Evolutionary conservation across 2,797 vertebrate species (phyloP).

Genomic region (Poeciliopsis infans): DNA sequence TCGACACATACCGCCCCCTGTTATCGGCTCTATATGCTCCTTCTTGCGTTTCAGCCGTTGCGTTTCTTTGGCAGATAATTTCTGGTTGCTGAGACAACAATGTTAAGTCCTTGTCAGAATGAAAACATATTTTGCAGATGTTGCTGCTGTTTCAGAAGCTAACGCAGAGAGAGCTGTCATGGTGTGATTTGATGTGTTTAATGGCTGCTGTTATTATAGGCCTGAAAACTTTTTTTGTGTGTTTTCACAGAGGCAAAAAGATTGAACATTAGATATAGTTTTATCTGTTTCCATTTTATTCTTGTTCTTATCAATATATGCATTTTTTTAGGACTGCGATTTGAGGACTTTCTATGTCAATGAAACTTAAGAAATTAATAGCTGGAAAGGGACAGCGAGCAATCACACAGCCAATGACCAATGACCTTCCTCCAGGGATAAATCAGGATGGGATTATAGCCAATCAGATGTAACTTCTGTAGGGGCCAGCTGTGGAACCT

Average conservation of each 20-base stretch:
- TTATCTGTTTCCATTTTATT: neutral
- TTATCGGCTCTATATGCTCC: conserved; percentile 5
- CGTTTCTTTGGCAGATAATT: conserved; percentile 29
- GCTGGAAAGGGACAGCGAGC: too few relatives aligned
- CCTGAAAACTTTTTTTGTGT: neutral
- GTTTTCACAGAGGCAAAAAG: neutral
- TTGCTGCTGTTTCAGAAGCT: conserved; percentile 21
- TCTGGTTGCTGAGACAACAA: conserved; percentile 18
- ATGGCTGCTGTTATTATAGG: conserved; percentile 37
- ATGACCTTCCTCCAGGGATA: too few relatives aligned
- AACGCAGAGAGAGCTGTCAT: conserved; percentile 35
- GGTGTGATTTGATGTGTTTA: conserved; percentile 43
- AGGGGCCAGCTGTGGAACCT: too few relatives aligned
- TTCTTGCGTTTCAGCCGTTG: conserved; percentile 9
- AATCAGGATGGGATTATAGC: too few relatives aligned
- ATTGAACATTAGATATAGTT: neutral
- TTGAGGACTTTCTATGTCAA: neutral
- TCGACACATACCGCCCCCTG: neutral
- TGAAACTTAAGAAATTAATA: too few relatives aligned
- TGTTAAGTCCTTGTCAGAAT: conserved; percentile 14
- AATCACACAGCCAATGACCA: too few relatives aligned
- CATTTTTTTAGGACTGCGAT: neutral
- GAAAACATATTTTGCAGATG: conserved; percentile 27
- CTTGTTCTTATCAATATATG: neutral
- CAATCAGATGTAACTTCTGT: too few relatives aligned